A percentile compares a stretch with the other conserved stretches of the same genome.
Evolutionary conservation across 2,888 invertebrate species (phyloP).

Genomic region (Eristalinus sepulchralis): DNA sequence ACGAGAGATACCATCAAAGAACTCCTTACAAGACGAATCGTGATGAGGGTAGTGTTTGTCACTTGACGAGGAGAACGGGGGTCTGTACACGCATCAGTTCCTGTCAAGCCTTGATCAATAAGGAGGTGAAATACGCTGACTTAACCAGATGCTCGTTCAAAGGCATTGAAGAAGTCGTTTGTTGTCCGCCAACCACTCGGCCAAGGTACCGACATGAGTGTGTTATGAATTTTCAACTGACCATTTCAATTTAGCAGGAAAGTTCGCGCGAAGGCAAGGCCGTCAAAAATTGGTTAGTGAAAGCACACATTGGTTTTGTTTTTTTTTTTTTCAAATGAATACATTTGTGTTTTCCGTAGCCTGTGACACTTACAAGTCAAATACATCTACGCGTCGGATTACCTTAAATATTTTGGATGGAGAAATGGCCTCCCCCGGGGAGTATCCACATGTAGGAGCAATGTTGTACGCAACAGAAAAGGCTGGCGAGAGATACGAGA

Average conservation of each 20-base stretch:
- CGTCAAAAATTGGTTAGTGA: background rate
- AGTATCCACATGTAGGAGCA: slow-evolving; percentile 65
- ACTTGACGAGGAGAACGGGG: slow-evolving; percentile 58
- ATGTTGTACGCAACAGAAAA: slow-evolving; percentile 16
- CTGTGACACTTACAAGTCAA: background rate
- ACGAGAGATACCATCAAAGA: background rate
- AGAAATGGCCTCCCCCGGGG: slow-evolving; percentile 30
- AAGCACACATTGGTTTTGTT: background rate
- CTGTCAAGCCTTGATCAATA: background rate
- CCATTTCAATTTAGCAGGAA: no score
- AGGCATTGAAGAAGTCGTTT: slow-evolving; percentile 75
- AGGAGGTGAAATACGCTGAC: slow-evolving; percentile 14
- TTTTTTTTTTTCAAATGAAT: background rate
- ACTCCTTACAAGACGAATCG: background rate
- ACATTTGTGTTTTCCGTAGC: background rate
- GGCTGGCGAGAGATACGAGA: background rate
- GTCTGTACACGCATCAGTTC: slow-evolving; percentile 72
- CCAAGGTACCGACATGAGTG: background rate
- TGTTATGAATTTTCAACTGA: no score
- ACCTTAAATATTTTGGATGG: slow-evolving; percentile 55
- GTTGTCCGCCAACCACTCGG: slow-evolving; percentile 73
- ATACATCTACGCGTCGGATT: background rate
- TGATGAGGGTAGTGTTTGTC: background rate
- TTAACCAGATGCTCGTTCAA: slow-evolving; percentile 75
- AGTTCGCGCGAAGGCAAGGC: background rate